Percentiles rank a stretch among this genome's conserved stretches.
Conservation (phyloP, 2,888 invertebrate species). For the Saturnia pavonia region DNA sequence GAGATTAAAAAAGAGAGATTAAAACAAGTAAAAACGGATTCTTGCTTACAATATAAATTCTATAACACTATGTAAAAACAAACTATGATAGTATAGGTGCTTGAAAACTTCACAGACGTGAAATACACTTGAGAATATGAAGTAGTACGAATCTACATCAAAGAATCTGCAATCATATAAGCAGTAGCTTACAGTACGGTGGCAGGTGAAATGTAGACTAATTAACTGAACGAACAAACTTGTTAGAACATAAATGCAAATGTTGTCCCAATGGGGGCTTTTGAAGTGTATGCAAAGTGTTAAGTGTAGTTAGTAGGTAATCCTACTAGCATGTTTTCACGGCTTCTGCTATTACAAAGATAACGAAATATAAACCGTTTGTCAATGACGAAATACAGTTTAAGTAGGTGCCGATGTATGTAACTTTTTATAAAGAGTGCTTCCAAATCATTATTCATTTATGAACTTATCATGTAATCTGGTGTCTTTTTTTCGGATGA, state of each 20-base stretch:
- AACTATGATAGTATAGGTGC: neutral
- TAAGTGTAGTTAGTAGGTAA: conserved; percentile 58
- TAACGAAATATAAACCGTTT: conserved; percentile 51
- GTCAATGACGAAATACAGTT: neutral
- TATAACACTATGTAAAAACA: neutral
- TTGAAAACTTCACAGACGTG: neutral
- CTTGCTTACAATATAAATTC: neutral
- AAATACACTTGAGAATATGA: neutral
- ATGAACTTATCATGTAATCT: no score
- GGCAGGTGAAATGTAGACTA: neutral
- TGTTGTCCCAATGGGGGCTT: conserved; percentile 25
- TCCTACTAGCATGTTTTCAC: conserved; percentile 56
- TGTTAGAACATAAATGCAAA: neutral
- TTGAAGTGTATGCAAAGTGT: conserved; percentile 59
- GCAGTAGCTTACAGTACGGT: neutral
- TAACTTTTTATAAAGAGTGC: neutral
- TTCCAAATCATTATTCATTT: no score
- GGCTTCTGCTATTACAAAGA: conserved; percentile 52
- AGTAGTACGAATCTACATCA: neutral
- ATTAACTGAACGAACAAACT: neutral
- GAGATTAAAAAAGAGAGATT: neutral
- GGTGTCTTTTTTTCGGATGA: no score
- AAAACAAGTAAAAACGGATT: neutral
- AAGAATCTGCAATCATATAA: neutral
- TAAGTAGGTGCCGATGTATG: neutral